Base-by-base conservation (phyloP, 30 jellyfish, hydroid and myxozoan genomes). In the Phacellophora camtschatica region DNA sequence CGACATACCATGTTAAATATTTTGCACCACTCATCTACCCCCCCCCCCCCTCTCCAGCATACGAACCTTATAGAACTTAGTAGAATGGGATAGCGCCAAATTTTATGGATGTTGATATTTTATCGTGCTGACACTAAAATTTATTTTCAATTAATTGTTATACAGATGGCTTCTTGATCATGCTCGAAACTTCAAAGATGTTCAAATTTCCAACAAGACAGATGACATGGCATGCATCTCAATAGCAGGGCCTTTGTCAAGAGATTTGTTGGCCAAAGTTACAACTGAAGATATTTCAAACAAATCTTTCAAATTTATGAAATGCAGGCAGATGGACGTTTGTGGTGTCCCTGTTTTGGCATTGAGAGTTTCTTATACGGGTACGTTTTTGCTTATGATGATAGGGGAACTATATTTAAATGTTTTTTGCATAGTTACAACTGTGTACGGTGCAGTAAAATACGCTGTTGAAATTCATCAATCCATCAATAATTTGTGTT, bases 271-370 rank as follows among this genome's bases (percentile, higher is more conserved):
- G 45, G 59, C 94, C 23, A 72, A 81, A 45, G 58, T 94, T 8
- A 82, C 95, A n/a, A 54, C 89, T 13, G 94, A 73, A 27, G 99
- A 94, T 57, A 89, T 94, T 20, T 94, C 99, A 15, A 78, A 84
- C 67, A 87, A 83, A 56, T 79, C 84, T 55, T 94, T 94, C 71
- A 75, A 70, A 42, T 94, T 94, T 70, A 94, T 94, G 99, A 79
- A 77, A 48, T 88, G 91, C 71, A 87, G 72, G 74, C 37, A 82
- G 20, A 75, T 94, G 97, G 42, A 56, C 2, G 96, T 94, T 0
- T 96, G 90, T 39, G 99, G 96, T 3, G 86, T 94, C 19, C 92
- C 97, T 34, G 99, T 94, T 46, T 71, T 87, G 36, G 99, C 99
- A 0, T 77, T 94, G 25, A 65, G 99, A 32, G 97, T 94, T n/a